These are phyloP conservation scores for Rhinopomastus cyanomelas DNA, from an alignment of 2,113 vertebrate species.

Conservation along the genomic window DNA sequence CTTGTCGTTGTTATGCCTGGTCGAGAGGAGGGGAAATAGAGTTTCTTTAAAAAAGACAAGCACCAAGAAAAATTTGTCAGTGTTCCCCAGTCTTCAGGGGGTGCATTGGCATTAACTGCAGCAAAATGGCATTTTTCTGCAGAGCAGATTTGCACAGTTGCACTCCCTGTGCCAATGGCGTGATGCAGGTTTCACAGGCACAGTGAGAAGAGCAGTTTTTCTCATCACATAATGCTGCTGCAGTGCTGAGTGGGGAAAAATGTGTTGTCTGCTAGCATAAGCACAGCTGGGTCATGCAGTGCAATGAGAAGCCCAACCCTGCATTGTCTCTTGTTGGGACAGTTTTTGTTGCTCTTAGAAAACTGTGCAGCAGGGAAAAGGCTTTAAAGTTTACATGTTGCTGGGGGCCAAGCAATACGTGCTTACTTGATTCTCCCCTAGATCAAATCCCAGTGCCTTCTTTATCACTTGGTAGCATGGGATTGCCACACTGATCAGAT, in stretches of 20 bases:
- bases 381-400: not conserved
- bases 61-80: not conserved
- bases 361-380: not conserved
- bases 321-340: not conserved
- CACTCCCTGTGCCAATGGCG: not conserved
- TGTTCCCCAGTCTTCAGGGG: not conserved
- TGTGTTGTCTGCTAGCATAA: not conserved
- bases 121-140: not conserved
- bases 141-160: not conserved
- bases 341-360: not conserved
- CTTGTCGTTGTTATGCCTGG: slow-evolving; percentile 92
- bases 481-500: not conserved
- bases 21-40: not conserved
- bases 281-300: not conserved
- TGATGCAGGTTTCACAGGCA: not conserved
- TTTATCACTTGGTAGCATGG: not conserved
- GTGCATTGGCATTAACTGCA: not conserved
- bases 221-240: not conserved
- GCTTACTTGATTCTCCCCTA: not conserved
- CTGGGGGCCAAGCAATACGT: not conserved
- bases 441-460: not conserved
- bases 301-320: not conserved
- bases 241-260: not conserved
- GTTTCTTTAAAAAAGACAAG: not conserved
- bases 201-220: not conserved